Conservation (phyloP, 2,888 invertebrate genomes). For the Ormyrus labotus region DNA sequence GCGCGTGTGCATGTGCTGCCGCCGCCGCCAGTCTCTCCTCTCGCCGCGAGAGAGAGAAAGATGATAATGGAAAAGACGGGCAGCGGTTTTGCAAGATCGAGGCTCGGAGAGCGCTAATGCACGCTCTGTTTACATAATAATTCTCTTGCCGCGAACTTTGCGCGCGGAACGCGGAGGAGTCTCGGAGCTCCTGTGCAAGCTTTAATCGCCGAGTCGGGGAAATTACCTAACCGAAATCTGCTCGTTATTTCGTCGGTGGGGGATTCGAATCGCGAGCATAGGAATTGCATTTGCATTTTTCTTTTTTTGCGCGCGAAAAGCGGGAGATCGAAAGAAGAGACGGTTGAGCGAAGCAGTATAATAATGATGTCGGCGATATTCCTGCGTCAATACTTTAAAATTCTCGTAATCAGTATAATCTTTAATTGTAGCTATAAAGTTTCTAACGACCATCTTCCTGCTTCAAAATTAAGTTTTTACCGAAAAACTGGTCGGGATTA, state of each 20-base stretch:
- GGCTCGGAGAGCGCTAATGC: neutral
- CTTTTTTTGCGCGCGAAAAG: too few relatives aligned
- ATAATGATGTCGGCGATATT: too few relatives aligned
- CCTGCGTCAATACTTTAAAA: too few relatives aligned
- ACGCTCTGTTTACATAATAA: neutral
- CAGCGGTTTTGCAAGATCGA: constrained; percentile 7
- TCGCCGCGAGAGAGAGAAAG: neutral
- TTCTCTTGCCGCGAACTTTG: neutral
- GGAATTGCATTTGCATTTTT: too few relatives aligned
- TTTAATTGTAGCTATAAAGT: constrained; percentile 8
- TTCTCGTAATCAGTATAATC: neutral
- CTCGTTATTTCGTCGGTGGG: too few relatives aligned
- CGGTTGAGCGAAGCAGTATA: too few relatives aligned
- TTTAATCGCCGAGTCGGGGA: too few relatives aligned
- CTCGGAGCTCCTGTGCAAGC: too few relatives aligned
- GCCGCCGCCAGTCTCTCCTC: neutral
- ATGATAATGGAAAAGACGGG: constrained; percentile 27
- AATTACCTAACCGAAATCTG: too few relatives aligned
- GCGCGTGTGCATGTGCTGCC: neutral
- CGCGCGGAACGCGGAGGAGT: too few relatives aligned
- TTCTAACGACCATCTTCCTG: constrained; percentile 2
- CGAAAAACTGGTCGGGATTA: neutral
- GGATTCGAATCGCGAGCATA: too few relatives aligned
- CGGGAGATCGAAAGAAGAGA: too few relatives aligned
- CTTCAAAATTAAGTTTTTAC: constrained; percentile 15